phyloP scores from a whole-genome alignment of 2,888 invertebrate genomes.

The Chloroclysta siterata region DNA sequence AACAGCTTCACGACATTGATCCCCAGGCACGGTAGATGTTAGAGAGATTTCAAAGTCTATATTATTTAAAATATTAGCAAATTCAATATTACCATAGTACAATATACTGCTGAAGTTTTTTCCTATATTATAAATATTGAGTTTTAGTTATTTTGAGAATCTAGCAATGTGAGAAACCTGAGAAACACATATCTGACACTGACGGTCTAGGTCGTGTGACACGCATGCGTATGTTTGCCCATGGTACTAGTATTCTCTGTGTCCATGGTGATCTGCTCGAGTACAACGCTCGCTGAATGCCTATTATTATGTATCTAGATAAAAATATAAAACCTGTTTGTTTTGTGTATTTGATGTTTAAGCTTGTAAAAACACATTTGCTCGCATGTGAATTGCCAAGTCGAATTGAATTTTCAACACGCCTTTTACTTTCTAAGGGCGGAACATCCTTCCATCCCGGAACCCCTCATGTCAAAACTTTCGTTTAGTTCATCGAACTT shows the following conservation, averaged over 20 bases:
- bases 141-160: no score
- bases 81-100: no score
- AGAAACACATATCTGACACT: not conserved
- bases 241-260: no score
- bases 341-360: not conserved
- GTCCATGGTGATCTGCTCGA: conserved; percentile 14
- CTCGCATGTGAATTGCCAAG: not conserved
- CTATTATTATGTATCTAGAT: not conserved
- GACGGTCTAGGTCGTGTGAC: conserved; percentile 23
- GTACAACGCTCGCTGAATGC: conserved; percentile 11
- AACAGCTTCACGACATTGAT: no score
- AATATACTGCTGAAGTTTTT: no score
- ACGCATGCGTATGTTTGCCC: conserved; percentile 21
- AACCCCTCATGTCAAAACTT: conserved; percentile 70
- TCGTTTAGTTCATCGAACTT: conserved; percentile 83
- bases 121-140: no score
- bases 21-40: no score
- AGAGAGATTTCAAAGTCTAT: no score
- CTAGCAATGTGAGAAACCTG: no score
- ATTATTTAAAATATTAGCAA: no score
- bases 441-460: conserved; percentile 54
- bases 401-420: conserved; percentile 8
- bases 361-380: not conserved
- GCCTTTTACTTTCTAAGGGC: conserved; percentile 68
- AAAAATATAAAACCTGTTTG: not conserved